phyloP scores from a whole-genome alignment of 2,888 invertebrate genomes.

The Synergus itoensis region DNA sequence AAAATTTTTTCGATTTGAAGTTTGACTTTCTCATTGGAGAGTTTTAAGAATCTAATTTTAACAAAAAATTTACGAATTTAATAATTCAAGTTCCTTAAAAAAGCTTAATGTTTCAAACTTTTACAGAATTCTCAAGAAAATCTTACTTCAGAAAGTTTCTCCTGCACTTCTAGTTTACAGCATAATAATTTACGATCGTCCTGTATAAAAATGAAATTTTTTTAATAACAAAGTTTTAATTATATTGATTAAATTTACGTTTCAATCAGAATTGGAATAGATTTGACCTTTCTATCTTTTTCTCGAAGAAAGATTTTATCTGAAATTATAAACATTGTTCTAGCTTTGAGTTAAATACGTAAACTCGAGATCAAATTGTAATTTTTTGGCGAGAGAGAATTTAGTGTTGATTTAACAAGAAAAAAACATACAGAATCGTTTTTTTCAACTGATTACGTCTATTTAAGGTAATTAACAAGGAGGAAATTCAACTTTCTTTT shows the following conservation, averaged over 20 bases:
- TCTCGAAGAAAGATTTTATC: too few species aligned
- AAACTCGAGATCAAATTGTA: background rate
- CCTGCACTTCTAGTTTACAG: conserved; percentile 1
- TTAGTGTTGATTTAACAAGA: background rate
- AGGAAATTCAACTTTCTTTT: conserved; percentile 43
- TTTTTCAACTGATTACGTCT: background rate
- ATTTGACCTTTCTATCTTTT: too few species aligned
- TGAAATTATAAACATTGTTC: background rate
- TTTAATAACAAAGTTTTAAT: background rate
- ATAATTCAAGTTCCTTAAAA: background rate
- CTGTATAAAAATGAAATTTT: background rate
- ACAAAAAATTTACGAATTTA: conserved; percentile 5
- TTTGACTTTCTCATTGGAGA: background rate
- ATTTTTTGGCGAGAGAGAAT: background rate
- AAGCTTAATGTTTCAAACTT: conserved; percentile 8
- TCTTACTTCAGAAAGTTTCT: conserved; percentile 10
- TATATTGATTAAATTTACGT: too few species aligned
- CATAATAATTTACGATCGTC: conserved; percentile 15
- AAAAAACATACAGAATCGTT: background rate
- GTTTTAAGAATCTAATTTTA: conserved; percentile 3
- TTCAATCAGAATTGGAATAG: background rate
- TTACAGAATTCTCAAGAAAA: background rate
- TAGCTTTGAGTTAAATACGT: background rate
- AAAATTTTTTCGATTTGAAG: conserved; percentile 27
- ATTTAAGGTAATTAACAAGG: conserved; percentile 43